Base-by-base conservation (phyloP, 2,888 invertebrate species). In the Drosophila anomelani region DNA sequence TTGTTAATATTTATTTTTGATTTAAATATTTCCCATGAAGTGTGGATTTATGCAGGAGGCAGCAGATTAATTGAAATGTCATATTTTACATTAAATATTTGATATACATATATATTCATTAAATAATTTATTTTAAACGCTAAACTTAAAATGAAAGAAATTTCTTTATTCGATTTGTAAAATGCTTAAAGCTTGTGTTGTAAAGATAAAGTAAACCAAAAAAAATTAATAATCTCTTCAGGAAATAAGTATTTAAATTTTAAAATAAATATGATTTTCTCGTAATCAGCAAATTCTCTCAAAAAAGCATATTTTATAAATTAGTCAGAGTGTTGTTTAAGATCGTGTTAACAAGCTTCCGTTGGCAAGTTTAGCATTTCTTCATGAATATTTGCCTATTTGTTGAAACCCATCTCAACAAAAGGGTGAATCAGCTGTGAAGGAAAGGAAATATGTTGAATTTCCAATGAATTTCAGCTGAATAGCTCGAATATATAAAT, bases 401-500 rank as follows among this genome's bases (percentile, higher is more conserved):
- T 64, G 53, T 55, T 53, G 17, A 58, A 59, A 44, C 59, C 54
- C 55, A 49, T 70, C 71, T 70, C 67, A 70, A 69, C 49, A 15
- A 36, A 41, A 10, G 51, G 68, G 62, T 70, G 29, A 88, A 63
- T 85, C 84, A 85, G 26, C 39, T 44, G 15, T 34, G n/a, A 41
- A 15, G 39, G 20, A 41, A 49, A 32, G 47, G 23, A 55, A 73
- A 47, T 54, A 58, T 70, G 68, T n/a, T 73, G 12, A 57, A 60
- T 76, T 87, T 88, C 86, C 84, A 72, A 60, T 85, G 79, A 85
- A 75, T 69, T 76, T 57, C 49, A 15, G 43, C 26, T 67, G 75
- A 74, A 67, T 67, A 32, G 44, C 15, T 59, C 34, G 23, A n/a
- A 46, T 29, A 29, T 29, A 29, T 29, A 29, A 29, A 29, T 74